Evolutionary conservation across 2,888 invertebrate genomes (phyloP), one percentile per base, ranked within the genome.

Genomic region (Acrobasis repandana): DNA sequence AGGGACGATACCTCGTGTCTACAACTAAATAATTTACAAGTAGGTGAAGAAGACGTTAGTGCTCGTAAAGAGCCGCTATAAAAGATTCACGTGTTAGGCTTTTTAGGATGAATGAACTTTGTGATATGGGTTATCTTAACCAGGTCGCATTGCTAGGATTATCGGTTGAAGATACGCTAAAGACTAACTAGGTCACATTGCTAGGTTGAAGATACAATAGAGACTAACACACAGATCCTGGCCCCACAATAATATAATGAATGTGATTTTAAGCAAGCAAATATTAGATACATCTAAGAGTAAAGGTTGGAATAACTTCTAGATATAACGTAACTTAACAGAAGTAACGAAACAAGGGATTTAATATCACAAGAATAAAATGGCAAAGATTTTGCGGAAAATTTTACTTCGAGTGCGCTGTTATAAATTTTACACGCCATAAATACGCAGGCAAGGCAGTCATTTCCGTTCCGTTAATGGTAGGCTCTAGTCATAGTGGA

Each of bases 381-480:
- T 43, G 2, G 54, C 20, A 38, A 36, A 15, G 15, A 52, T 11
- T 50, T 54, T 38, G 38, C 38, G 14, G 18, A 43, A 54, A 38
- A 36, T 51, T 38, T 18, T 54, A 54, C 16, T 38, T 20, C 16
- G 18, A 54, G 38, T 9, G 18, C 14, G 38, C 36, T 14, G 38
- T 54, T 38, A 54, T 4, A 18, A 36, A 54, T 54, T 54, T 54
- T 38, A 18, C 54, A 38, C 54, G 43, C 43, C 43, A 43, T 43
- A 43, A 43, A 43, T 43, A 43, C 43, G 43, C 43, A 43, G 43
- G 43, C 18, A 36, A 54, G 54, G 34, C 16, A 54, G 54, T 38
- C 54, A 54, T 54, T 54, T 54, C 54, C 54, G 54, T 54, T 54
- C 54, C 54, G 54, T 14, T 43, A 38, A 38, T 54, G 36, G 20